These are phyloP conservation scores for Nipponia nippon DNA, from an alignment of 2,113 vertebrate genomes.

Conservation along the genomic window DNA sequence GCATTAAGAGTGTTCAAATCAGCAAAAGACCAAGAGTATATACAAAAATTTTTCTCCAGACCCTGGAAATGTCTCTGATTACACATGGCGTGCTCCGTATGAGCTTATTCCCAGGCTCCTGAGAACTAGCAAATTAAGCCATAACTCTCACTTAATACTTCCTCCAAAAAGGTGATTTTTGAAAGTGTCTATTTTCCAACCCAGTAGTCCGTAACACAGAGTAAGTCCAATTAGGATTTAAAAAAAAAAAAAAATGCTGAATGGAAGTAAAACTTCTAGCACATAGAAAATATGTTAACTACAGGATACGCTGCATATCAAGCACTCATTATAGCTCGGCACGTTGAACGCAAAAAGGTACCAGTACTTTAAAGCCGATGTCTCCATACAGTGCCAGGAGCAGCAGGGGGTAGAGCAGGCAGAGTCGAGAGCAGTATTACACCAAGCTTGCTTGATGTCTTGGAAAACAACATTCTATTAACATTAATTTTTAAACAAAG, in stretches of 20 bases:
- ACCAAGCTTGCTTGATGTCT: neutral
- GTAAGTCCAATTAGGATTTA: neutral
- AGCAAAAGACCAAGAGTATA: neutral
- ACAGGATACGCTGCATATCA: neutral
- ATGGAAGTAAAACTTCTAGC: neutral
- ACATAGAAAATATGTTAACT: neutral
- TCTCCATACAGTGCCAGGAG: neutral
- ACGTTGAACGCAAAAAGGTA: neutral
- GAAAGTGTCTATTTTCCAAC: neutral
- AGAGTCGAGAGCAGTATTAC: neutral
- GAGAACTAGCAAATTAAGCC: neutral
- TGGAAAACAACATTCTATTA: conserved; percentile 21
- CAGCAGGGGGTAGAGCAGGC: neutral
- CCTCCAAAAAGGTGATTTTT: neutral
- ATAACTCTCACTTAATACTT: neutral
- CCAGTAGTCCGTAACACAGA: neutral
- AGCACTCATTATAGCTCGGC: neutral
- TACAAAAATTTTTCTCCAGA: neutral
- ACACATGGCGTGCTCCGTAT: neutral
- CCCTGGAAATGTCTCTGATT: neutral
- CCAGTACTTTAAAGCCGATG: neutral
- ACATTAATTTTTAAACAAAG: conserved; percentile 44
- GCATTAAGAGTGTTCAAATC: neutral
- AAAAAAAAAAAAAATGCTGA: neutral
- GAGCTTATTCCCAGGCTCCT: neutral